A percentile compares a stretch with the other conserved stretches of the same genome.
Conservation (phyloP, 2,797 vertebrate genomes). For the Bucorvus abyssinicus region DNA sequence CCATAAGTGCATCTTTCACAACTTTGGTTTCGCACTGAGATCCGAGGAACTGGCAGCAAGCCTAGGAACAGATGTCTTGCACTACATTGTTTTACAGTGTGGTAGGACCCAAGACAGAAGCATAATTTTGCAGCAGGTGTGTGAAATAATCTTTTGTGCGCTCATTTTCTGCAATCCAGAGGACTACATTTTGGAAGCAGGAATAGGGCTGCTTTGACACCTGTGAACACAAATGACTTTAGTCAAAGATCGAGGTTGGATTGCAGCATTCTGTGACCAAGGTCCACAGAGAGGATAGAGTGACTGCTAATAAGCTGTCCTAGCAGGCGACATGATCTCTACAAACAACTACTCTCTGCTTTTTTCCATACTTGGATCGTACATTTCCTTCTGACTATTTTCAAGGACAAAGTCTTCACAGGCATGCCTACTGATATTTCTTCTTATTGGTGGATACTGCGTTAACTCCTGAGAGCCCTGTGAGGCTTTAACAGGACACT, state of each 20-base stretch:
- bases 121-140: not conserved
- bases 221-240: not conserved
- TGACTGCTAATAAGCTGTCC: not conserved
- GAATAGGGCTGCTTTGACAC: not conserved
- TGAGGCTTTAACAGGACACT: not conserved
- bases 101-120: not conserved
- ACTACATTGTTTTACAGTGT: not conserved
- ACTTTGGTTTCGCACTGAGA: not conserved
- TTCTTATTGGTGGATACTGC: not conserved
- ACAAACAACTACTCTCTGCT: not conserved
- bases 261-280: not conserved
- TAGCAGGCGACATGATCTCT: not conserved
- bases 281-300: not conserved
- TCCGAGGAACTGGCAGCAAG: not conserved
- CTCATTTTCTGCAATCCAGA: not conserved
- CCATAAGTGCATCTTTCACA: not conserved
- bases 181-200: not conserved
- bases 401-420: not conserved
- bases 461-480: not conserved
- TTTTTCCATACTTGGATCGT: not conserved
- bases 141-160: not conserved
- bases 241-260: not conserved
- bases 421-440: not conserved
- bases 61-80: constrained; percentile 31
- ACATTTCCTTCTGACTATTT: not conserved